Evolutionary conservation across 2,797 vertebrate species (phyloP), one percentile per base, ranked within the genome.

Genomic region (Macroramphosus scolopax): DNA sequence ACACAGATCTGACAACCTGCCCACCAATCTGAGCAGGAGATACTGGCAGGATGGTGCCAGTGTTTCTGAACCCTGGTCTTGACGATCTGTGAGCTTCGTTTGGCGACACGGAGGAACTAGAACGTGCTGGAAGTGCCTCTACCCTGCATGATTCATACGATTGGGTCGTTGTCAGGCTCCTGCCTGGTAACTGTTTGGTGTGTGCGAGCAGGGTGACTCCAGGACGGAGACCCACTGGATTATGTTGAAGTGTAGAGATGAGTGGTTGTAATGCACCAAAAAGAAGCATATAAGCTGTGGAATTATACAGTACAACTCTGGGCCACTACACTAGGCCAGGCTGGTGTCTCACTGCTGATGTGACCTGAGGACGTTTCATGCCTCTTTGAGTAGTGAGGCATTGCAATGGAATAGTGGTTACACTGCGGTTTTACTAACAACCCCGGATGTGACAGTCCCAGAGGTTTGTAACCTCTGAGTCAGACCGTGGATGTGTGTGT

Each of bases 381-480:
- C 58, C 65, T 25, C 0, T 38, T 34, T 34, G 55, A 36, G 56
- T 40, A 51, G 47, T 36, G 49, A 80, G 10, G 59, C 54, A 12
- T 1, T 60, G 61, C 42, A 53, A 45, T 32, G 65, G 62, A 75
- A 72, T 72, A 70, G 52, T 61, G 58, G 59, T 58, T 64, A 37
- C 43, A 31, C 36, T 64, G 42, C 57, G 45, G 61, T 68, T 62
- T 63, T 41, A 54, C 63, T 60, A 66, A 72, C 62, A 58, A 33
- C 55, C 22, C 11, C 17, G 32, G 17, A 39, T n/a, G 34, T 54
- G 69, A 58, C 52, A 56, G 35, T 52, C 57, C 53, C 55, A 60
- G 64, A 68, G 44, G 41, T 54, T 31, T 50, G 53, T 51, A 15
- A 49, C 16, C 28, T 52, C 20, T 39, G 24, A 65, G 38, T 37